A percentile compares a stretch with the other conserved stretches of the same genome.
These are phyloP conservation scores for Pedionomus torquatus DNA, from an alignment of 2,113 vertebrate genomes.

Conservation along the genomic window DNA sequence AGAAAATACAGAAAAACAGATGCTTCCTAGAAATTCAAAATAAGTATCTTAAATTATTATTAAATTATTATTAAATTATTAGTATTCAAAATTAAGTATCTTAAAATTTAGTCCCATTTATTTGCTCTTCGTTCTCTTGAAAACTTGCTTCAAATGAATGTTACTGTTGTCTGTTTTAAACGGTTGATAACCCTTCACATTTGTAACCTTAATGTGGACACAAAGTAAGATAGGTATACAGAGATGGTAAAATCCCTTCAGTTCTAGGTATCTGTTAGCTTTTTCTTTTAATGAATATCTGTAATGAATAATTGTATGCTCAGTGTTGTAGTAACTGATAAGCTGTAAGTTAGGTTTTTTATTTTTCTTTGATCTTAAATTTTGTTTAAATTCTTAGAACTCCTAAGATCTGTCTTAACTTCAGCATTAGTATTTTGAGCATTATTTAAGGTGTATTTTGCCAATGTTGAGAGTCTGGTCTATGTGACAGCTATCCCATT, in stretches of 20 bases:
- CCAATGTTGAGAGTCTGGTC: neutral
- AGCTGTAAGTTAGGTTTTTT: neutral
- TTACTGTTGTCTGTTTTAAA: neutral
- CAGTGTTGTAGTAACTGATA: neutral
- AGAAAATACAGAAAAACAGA: neutral
- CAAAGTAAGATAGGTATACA: neutral
- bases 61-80: too few relatives aligned
- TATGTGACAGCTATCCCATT: constrained; percentile 43
- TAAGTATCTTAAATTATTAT: too few relatives aligned
- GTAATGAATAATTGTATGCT: neutral
- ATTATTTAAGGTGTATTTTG: neutral
- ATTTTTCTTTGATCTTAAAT: neutral
- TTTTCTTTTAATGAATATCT: neutral
- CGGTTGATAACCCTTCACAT: neutral
- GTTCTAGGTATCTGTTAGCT: neutral
- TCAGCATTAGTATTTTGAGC: neutral
- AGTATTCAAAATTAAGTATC: neutral
- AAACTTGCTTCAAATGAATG: neutral
- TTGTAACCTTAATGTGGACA: neutral
- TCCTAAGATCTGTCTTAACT: neutral
- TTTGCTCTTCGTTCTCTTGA: neutral
- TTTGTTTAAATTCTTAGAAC: neutral
- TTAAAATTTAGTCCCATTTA: neutral
- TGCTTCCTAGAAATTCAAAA: neutral
- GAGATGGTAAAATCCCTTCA: neutral